Base-by-base conservation (phyloP, 2,797 vertebrate species). In the Myotis pilosus region DNA sequence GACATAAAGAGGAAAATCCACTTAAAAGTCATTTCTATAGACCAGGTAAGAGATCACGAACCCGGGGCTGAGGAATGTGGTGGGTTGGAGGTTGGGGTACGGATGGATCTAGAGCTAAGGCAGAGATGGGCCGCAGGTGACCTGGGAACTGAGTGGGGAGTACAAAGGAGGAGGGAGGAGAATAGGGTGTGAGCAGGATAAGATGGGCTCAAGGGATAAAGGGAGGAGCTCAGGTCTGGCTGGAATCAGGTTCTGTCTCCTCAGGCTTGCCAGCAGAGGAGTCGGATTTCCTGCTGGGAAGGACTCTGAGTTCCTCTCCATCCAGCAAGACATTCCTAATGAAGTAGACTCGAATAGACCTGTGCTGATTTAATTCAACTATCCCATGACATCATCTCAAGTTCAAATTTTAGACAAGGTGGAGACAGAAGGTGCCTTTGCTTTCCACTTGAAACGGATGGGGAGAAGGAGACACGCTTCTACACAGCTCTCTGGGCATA, bases 301-400 rank as follows among this genome's bases (percentile, higher is more conserved):
- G 66, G 68, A 85, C 60, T 79, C 64, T 44, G 25, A 8, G 22
- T 86, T 86, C 85, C 22, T 92, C n/a, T 69, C 68, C 0, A 91
- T 62, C 64, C 64, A 57, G 30, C 3, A 20, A 10, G 6, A 81
- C 74, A 71, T 68, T 69, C 88, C 69, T 19, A 76, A 9, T 92
- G 92, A 96, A 93, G 66, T 89, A 87, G 95, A 55, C 66, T 51
- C 94, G 60, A 51, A 94, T 88, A 94, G 91, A 94, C 93, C 92
- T 91, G 44, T 85, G 57, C 93, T 95, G 96, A 96, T 87, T 91
- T 95, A 92, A 97, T 97, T 84, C 78, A 71, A 44, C 83, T 87
- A 49, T 96, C 66, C 75, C 38, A 92, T 96, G 96, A 97, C 93
- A 97, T 97, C 95, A 97, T 96, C 88, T 94, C 82, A 90, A 94